A percentile compares a stretch with the other conserved stretches of the same genome.
Evolutionary conservation across 2,888 invertebrate species (phyloP).

Genomic region (Junonia oenone): DNA sequence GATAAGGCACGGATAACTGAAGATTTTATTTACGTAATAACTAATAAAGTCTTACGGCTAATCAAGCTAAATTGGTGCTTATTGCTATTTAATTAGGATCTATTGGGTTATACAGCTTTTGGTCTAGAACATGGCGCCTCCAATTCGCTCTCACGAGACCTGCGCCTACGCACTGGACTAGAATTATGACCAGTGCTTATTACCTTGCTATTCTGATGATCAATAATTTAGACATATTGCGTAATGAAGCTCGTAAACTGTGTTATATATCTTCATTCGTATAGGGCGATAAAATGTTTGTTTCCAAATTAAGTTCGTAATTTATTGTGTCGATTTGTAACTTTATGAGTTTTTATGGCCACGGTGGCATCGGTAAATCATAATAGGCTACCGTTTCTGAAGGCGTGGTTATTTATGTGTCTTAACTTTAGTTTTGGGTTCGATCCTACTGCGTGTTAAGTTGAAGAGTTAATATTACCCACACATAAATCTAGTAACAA

Average conservation of each 20-base stretch:
- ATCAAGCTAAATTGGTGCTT: slow-evolving; percentile 11
- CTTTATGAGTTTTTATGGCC: neutral
- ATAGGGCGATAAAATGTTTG: neutral
- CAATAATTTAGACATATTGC: slow-evolving; percentile 33
- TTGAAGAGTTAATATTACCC: too few species aligned
- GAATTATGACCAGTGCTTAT: slow-evolving; percentile 37
- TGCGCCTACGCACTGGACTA: slow-evolving; percentile 47
- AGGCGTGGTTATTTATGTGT: too few species aligned
- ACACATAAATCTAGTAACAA: too few species aligned
- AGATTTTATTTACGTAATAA: slow-evolving; percentile 21
- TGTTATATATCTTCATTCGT: slow-evolving; percentile 18
- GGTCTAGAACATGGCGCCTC: slow-evolving; percentile 38
- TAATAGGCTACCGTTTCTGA: too few species aligned
- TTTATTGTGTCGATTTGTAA: neutral
- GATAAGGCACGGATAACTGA: slow-evolving; percentile 11
- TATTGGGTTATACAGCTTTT: slow-evolving; percentile 22
- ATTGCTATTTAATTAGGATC: neutral
- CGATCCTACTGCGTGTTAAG: too few species aligned
- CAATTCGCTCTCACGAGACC: slow-evolving; percentile 49
- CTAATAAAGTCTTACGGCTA: slow-evolving; percentile 6
- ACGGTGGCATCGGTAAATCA: too few species aligned
- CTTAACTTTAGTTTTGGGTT: too few species aligned
- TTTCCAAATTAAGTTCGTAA: neutral
- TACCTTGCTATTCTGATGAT: slow-evolving; percentile 32
- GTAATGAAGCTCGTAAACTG: slow-evolving; percentile 20